phyloP scores from a whole-genome alignment of 2,113 vertebrate genomes.

The Catagonus wagneri region DNA sequence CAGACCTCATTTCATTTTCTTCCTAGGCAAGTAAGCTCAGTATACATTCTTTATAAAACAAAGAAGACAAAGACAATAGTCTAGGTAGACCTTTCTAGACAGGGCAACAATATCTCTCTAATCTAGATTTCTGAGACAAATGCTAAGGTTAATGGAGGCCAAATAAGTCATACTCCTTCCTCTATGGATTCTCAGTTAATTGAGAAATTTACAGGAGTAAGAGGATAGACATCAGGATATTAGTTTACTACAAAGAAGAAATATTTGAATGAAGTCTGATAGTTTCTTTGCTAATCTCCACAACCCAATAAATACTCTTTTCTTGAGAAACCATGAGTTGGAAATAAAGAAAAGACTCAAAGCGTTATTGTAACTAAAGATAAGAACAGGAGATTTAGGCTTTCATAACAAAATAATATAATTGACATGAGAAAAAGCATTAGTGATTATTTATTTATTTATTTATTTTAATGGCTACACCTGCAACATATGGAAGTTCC shows the following conservation, averaged over 20 bases:
- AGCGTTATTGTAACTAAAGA: background rate
- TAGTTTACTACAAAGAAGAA: background rate
- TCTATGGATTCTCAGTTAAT: background rate
- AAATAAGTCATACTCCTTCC: background rate
- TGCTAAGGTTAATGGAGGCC: background rate
- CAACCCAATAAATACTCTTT: background rate
- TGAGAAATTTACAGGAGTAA: background rate
- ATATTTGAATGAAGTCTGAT: background rate
- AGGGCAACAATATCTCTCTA: background rate
- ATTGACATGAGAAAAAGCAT: background rate
- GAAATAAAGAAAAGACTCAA: background rate
- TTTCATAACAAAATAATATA: background rate
- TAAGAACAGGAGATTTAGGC: background rate
- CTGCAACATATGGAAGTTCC: too few species aligned
- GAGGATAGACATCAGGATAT: background rate
- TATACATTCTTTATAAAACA: background rate
- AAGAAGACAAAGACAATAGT: background rate
- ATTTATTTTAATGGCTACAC: too few species aligned
- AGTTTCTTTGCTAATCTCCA: background rate
- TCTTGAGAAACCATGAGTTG: background rate
- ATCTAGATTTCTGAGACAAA: slow-evolving; percentile 30
- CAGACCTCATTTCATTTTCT: background rate
- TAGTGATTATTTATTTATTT: too few species aligned
- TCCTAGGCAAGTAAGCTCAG: background rate
- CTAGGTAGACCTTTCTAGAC: background rate